Conservation (phyloP, 2,113 vertebrate genomes). For the Petrocephalus microphthalmus region DNA sequence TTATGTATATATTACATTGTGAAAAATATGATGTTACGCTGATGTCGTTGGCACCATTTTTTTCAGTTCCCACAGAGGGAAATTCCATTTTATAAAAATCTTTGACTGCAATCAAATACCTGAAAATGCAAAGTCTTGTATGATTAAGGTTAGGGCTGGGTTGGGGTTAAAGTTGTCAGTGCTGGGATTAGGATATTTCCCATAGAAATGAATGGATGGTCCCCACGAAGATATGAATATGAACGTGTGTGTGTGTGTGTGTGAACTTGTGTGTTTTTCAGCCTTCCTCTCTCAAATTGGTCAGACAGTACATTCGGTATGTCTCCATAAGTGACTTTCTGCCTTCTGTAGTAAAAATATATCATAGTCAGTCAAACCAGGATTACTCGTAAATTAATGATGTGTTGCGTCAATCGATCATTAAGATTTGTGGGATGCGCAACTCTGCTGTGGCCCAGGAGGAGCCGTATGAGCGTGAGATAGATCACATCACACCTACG, state of each 20-base stretch:
- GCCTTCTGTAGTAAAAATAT: background rate
- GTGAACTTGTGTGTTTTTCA: background rate
- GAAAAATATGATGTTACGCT: background rate
- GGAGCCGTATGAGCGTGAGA: background rate
- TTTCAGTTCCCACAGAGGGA: background rate
- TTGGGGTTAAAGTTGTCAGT: background rate
- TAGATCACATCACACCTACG: background rate
- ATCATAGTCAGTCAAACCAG: background rate
- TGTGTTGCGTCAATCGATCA: background rate
- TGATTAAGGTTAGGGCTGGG: background rate
- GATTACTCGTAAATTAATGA: background rate
- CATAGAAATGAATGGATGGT: background rate
- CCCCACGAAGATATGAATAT: background rate
- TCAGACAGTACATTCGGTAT: background rate
- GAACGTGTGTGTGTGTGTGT: background rate
- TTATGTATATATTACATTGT: background rate
- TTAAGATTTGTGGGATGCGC: background rate
- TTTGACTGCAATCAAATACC: background rate
- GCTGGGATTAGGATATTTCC: background rate
- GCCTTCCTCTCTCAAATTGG: background rate
- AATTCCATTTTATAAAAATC: background rate
- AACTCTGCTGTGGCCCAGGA: background rate
- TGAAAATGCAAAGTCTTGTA: background rate
- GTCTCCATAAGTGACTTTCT: background rate
- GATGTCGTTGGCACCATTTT: background rate